Conservation (phyloP, 2,888 invertebrate genomes). For the Lycia hirtaria region DNA sequence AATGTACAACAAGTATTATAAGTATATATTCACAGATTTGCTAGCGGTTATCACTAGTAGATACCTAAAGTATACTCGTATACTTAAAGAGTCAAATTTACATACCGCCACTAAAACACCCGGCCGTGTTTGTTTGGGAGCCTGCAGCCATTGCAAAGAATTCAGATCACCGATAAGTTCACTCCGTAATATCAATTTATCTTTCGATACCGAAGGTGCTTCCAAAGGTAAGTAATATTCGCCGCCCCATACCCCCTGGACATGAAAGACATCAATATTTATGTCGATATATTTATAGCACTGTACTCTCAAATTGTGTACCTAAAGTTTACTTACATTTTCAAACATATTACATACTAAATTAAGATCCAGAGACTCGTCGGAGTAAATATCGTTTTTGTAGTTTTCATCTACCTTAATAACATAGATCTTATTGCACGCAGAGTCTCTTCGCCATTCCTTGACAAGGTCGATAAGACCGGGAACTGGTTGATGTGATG, state of each 20-base stretch:
- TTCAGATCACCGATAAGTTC: constrained; percentile 48
- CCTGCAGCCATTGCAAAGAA: constrained; percentile 56
- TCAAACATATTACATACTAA: constrained; percentile 42
- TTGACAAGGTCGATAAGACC: constrained; percentile 45
- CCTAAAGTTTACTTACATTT: constrained; percentile 37
- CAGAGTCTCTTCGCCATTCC: constrained; percentile 44
- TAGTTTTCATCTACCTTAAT: constrained; percentile 37
- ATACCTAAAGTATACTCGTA: no score
- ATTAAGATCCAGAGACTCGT: constrained; percentile 34
- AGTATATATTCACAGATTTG: no score
- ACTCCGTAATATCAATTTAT: constrained; percentile 24
- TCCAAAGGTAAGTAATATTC: constrained; percentile 43
- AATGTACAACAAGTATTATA: no score
- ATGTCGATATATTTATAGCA: no score
- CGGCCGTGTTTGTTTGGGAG: constrained; percentile 28
- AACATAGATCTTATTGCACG: constrained; percentile 41
- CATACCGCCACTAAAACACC: constrained; percentile 37
- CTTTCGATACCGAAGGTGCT: background rate
- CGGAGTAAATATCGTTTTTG: constrained; percentile 11
- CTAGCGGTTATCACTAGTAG: no score
- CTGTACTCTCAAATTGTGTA: background rate
- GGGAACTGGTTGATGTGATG: constrained; percentile 43
- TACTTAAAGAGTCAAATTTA: no score
- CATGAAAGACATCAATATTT: constrained; percentile 9
- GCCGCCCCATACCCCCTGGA: constrained; percentile 49